Evolutionary conservation across 1,140 invertebrate genomes (phyloP).

Genomic region (Drosophila pachea): DNA sequence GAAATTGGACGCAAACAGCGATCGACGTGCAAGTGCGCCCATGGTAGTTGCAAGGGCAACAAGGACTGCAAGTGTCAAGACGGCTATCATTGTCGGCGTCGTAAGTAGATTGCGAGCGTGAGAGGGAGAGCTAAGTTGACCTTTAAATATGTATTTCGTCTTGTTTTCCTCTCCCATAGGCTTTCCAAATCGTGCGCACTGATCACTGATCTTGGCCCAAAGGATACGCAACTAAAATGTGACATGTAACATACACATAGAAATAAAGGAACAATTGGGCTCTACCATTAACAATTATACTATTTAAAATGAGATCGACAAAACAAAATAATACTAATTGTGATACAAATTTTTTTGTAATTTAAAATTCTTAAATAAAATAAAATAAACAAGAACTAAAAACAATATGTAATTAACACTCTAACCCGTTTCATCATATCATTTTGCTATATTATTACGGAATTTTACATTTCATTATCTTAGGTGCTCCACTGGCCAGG

Average conservation of each 20-base stretch:
- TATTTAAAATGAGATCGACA: conserved; percentile 54
- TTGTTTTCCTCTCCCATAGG: conserved; percentile 18
- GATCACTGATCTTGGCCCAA: conserved; percentile 20
- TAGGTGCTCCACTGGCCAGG: background rate
- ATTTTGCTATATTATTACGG: background rate
- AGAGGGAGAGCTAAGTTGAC: background rate
- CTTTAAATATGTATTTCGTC: background rate
- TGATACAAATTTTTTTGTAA: conserved; percentile 76
- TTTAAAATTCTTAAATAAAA: conserved; percentile 73
- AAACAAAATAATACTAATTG: conserved; percentile 75
- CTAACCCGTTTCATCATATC: background rate
- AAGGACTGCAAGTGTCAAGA: conserved; percentile 82
- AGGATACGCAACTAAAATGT: conserved; percentile 35
- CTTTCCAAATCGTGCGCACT: conserved; percentile 49
- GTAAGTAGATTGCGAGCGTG: conserved; percentile 46
- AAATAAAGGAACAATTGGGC: conserved; percentile 25
- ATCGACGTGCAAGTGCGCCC: conserved; percentile 86
- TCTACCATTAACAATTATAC: conserved; percentile 47
- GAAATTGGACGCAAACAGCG: conserved; percentile 87
- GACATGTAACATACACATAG: conserved; percentile 47
- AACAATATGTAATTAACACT: background rate
- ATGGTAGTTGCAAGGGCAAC: conserved; percentile 85
- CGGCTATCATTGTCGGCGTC: conserved; percentile 66
- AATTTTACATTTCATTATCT: background rate
- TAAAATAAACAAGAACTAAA: conserved; percentile 28